Percentiles rank a stretch among this genome's conserved stretches.
Conservation (phyloP, 2,797 vertebrate genomes). For the Dermochelys coriacea region DNA sequence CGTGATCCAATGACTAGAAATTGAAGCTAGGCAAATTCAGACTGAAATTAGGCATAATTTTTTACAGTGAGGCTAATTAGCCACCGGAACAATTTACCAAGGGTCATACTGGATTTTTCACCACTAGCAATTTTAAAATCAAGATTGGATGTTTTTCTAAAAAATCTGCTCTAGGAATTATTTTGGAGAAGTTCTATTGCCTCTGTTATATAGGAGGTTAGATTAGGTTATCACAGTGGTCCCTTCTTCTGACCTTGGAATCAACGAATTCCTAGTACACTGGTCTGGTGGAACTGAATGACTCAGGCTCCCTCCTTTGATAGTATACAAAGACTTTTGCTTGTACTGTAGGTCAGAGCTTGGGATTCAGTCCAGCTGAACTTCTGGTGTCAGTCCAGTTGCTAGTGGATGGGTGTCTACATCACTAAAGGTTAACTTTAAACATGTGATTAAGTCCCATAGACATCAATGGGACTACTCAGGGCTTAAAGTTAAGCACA, state of each 20-base stretch:
- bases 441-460: neutral
- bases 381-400: neutral
- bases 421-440: neutral
- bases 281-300: fast-evolving
- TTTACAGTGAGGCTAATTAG: neutral
- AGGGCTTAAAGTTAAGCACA: neutral
- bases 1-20: neutral
- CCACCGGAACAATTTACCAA: too few relatives aligned
- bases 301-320: neutral
- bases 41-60: neutral
- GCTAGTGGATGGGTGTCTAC: neutral
- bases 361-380: neutral
- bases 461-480: neutral
- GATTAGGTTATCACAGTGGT: too few relatives aligned
- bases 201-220: too few relatives aligned
- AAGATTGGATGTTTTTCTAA: too few relatives aligned
- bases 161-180: too few relatives aligned
- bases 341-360: neutral
- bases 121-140: too few relatives aligned
- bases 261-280: neutral
- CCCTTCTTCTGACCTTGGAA: too few relatives aligned
- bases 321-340: neutral
- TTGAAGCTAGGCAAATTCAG: neutral
- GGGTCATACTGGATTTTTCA: too few relatives aligned
- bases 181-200: too few relatives aligned